These are phyloP conservation scores for Eustalomyia histrio DNA, from an alignment of 2,888 invertebrate genomes.

Conservation along the genomic window DNA sequence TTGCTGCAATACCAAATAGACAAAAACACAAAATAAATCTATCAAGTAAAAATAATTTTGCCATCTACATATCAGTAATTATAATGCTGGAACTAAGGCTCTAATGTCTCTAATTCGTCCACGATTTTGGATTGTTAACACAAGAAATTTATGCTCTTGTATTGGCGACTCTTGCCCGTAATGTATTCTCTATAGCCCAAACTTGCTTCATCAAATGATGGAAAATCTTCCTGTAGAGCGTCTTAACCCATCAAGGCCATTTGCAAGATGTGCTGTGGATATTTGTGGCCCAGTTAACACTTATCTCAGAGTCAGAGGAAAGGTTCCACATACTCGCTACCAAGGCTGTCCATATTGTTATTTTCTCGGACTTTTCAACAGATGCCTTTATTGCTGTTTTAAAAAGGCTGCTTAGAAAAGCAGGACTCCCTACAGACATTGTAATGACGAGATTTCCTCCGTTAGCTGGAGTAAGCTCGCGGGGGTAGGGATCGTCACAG, in stretches of 20 bases:
- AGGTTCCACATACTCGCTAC: no score
- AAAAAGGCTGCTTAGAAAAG: no score
- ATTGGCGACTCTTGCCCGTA: slow-evolving; percentile 38
- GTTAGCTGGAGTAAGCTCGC: no score
- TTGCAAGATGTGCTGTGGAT: slow-evolving; percentile 48
- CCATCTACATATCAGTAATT: no score
- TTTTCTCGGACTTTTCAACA: slow-evolving; percentile 51
- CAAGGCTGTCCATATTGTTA: slow-evolving; percentile 58
- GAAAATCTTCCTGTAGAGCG: no score
- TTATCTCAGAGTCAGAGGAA: slow-evolving; percentile 46
- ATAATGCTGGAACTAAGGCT: slow-evolving; percentile 58
- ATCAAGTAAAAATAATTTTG: no score
- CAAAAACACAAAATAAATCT: no score
- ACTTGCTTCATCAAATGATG: slow-evolving; percentile 53
- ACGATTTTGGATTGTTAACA: slow-evolving; percentile 54
- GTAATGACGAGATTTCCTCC: no score
- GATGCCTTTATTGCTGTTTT: no score
- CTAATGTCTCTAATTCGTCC: slow-evolving; percentile 43
- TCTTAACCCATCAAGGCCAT: slow-evolving; percentile 43
- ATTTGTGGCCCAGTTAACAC: slow-evolving; percentile 49
- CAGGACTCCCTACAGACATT: no score
- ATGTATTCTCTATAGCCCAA: slow-evolving; percentile 46
- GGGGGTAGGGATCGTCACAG: no score
- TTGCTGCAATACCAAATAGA: no score
- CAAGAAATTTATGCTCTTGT: slow-evolving; percentile 38